Percentiles rank a stretch among this genome's conserved stretches.
Conservation (phyloP, 1,140 invertebrate genomes). For the fruit fly (Drosophila melanogaster) region Release_6_plus_ISO1_MT NT_033777.3:7743501-7744000, state of each 20-base stretch:
- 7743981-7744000: slow-evolving; percentile 32
- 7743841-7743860: slow-evolving; percentile 47
- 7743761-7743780: slow-evolving; percentile 15
- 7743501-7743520: slow-evolving; percentile 7
- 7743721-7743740: neutral
- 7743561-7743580: neutral
- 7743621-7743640: slow-evolving; percentile 45
- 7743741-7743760: neutral
- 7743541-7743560: slow-evolving; percentile 8
- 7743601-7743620: slow-evolving; percentile 37
- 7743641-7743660: slow-evolving; percentile 37
- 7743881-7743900: slow-evolving; percentile 16
- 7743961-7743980: slow-evolving; percentile 32
- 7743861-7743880: slow-evolving; percentile 54
- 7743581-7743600: slow-evolving; percentile 15
- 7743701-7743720: neutral
- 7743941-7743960: slow-evolving; percentile 54
- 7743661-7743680: slow-evolving; percentile 38
- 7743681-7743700: slow-evolving; percentile 31
- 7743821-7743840: slow-evolving; percentile 38
- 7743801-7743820: slow-evolving; percentile 33
- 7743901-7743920: slow-evolving; percentile 7
- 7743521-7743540: slow-evolving; percentile 27
- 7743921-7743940: slow-evolving; percentile 56
- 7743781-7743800: slow-evolving; percentile 38